Evolutionary conservation across 92 coral and sea anemone species (phyloP).

Genomic region (Zoanthus gigantus): DNA sequence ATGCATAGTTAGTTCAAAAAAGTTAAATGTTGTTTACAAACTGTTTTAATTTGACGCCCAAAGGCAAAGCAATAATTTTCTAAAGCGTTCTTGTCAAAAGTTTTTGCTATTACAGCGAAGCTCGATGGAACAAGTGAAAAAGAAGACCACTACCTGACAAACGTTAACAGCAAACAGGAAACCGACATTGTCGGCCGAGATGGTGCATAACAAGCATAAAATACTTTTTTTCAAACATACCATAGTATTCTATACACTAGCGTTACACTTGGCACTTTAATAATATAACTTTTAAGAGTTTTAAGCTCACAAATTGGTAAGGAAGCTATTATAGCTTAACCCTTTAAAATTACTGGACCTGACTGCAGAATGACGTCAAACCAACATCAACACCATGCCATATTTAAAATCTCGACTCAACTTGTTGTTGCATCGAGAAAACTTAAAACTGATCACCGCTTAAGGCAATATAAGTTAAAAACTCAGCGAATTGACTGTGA

Average conservation of each 20-base stretch:
- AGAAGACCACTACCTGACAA: not conserved
- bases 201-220: not conserved
- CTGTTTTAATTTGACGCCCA: not conserved
- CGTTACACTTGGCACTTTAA: not conserved
- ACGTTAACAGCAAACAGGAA: not conserved
- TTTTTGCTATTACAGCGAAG: not conserved
- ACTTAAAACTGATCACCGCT: not conserved
- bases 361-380: not conserved
- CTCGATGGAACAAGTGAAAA: not conserved
- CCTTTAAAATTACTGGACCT: not conserved
- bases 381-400: not conserved
- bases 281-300: not conserved
- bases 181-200: not conserved
- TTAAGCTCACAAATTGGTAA: not conserved
- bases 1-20: too few relatives aligned
- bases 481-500: constrained; percentile 14
- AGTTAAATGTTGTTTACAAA: too few relatives aligned
- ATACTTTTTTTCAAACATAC: not conserved
- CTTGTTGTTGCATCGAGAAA: not conserved
- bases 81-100: not conserved
- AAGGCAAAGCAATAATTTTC: not conserved
- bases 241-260: not conserved
- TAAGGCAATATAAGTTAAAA: constrained; percentile 9
- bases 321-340: not conserved
- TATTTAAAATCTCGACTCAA: not conserved